phyloP scores from a whole-genome alignment of 2,797 vertebrate species.

The Semotilus atromaculatus region DNA sequence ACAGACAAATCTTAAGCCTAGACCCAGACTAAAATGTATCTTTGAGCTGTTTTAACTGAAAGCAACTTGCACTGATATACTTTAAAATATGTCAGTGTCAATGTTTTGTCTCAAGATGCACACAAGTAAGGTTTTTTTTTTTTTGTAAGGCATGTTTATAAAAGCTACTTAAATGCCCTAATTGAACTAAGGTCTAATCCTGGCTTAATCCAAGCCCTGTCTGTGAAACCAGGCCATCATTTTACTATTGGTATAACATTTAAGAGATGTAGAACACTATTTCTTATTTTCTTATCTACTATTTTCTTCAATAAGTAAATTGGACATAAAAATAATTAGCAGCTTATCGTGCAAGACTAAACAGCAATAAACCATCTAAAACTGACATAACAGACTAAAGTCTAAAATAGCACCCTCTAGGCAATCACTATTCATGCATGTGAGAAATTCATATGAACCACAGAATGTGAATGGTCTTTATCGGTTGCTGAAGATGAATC shows the following conservation, averaged over 20 bases:
- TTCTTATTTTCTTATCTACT: no score
- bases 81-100: no score
- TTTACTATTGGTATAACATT: background rate
- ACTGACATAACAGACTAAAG: background rate
- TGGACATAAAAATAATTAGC: background rate
- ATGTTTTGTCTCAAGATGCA: no score
- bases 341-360: background rate
- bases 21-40: no score
- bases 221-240: no score
- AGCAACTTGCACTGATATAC: no score
- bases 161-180: background rate
- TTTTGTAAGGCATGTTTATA: background rate
- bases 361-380: background rate
- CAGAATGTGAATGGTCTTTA: conserved; percentile 16
- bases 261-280: background rate
- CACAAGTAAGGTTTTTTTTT: no score
- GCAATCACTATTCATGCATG: conserved; percentile 16
- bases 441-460: conserved; percentile 26
- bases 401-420: background rate
- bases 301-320: background rate
- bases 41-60: no score
- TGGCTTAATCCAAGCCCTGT: no score
- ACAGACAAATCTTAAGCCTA: background rate
- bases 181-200: no score
- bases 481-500: conserved; percentile 47